Percentiles rank a stretch among this genome's conserved stretches.
Conservation (phyloP, 2,113 vertebrate species). For the Gadus chalcogrammus region DNA sequence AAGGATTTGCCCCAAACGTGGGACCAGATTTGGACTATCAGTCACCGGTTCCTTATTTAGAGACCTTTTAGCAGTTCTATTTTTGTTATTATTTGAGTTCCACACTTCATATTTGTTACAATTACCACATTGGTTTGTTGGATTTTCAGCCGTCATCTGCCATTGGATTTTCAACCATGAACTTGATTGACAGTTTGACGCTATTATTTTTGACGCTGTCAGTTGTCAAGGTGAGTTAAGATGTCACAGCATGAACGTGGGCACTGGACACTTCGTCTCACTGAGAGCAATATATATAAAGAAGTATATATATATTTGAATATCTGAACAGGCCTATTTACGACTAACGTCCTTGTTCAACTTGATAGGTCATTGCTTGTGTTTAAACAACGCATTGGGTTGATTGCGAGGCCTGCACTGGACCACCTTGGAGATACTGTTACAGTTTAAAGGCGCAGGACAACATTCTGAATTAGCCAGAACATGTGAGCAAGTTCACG, state of each 20-base stretch:
- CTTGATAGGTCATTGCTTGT: slow-evolving; percentile 68
- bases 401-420: slow-evolving; percentile 57
- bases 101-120: slow-evolving; percentile 61
- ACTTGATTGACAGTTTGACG: slow-evolving; percentile 79
- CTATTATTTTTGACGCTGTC: slow-evolving; percentile 79
- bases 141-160: slow-evolving; percentile 63
- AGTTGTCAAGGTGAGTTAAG: slow-evolving; percentile 77
- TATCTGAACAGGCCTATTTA: slow-evolving; percentile 29
- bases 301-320: background rate
- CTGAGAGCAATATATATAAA: too few relatives aligned
- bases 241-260: too few relatives aligned
- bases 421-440: slow-evolving; percentile 67
- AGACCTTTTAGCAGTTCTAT: slow-evolving; percentile 59
- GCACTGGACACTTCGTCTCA: too few relatives aligned
- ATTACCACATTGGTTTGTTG: slow-evolving; percentile 55
- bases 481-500: slow-evolving; percentile 55
- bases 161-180: slow-evolving; percentile 74
- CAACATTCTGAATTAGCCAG: slow-evolving; percentile 52
- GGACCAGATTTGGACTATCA: slow-evolving; percentile 68
- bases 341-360: slow-evolving; percentile 67
- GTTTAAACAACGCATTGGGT: slow-evolving; percentile 48
- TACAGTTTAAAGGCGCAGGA: slow-evolving; percentile 74
- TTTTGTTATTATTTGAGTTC: slow-evolving; percentile 38
- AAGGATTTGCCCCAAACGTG: slow-evolving; percentile 48
- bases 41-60: slow-evolving; percentile 45